Evolutionary conservation across 2,113 vertebrate genomes (phyloP), one percentile per base, ranked within the genome.

Genomic region (Galbula dea): DNA sequence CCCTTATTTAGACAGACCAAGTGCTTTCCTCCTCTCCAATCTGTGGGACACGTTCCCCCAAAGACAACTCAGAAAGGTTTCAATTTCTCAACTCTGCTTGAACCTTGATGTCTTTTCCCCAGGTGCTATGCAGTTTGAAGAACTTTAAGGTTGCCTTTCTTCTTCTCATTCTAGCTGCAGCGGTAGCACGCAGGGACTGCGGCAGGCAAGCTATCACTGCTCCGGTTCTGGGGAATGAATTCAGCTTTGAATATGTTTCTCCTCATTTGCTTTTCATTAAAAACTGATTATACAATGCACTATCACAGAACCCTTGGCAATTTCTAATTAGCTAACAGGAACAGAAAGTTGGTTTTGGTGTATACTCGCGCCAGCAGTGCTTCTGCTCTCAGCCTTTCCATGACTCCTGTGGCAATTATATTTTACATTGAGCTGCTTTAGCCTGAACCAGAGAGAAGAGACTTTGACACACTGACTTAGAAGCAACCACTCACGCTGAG

Each of bases 321-420:
- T 29, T n/a, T 61, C n/a, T 11, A 37, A 52, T 17, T 43, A 93
- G 22, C 24, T 55, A 5, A 17, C 11, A 61, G 10, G 58, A 84
- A 79, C 7, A 84, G 23, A 55, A 86, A n/a, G 13, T 14, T 58
- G 21, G 4, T 63, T 15, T 69, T 4, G 0, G 21, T 37, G 21
- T 36, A 61, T 9, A 19, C 51, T 62, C 0, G 0, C 46, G 37
- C 29, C 59, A 88, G 66, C 21, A 83, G 39, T 13, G 16, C 12
- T 4, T 14, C 24, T 12, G 14, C 22, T 77, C 37, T 71, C 55
- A 62, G 12, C 36, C 39, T 61, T 48, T 26, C 51, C 34, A 36
- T 0, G 19, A 67, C 48, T 49, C 19, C 43, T 67, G 32, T 0
- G 0, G 30, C 10, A 67, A 78, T 59, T 83, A 18, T 45, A 2